These are phyloP conservation scores for Grus americana DNA, from an alignment of 2,113 vertebrate species.

Conservation along the genomic window DNA sequence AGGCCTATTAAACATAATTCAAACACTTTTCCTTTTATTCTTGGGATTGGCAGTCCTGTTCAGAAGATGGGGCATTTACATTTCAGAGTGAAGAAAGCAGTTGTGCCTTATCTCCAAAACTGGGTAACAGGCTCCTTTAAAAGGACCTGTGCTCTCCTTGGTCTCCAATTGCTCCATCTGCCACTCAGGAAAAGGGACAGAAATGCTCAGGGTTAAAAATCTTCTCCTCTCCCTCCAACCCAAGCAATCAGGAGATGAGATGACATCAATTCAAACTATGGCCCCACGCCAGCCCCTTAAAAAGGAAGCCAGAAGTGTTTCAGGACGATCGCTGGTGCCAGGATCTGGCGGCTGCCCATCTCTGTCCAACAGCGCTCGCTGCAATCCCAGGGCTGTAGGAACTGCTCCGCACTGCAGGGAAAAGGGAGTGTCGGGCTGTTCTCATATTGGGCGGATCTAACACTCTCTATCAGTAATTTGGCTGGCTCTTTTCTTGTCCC, in stretches of 20 bases:
- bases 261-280: neutral
- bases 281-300: neutral
- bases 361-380: neutral
- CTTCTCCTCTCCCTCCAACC: neutral
- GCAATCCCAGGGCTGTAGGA: neutral
- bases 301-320: neutral
- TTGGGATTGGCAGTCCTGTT: neutral
- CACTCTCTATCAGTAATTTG: neutral
- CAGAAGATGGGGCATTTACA: neutral
- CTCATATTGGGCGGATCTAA: accelerated
- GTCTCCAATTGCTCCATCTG: neutral
- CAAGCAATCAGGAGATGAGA: neutral
- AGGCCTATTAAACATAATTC: neutral
- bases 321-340: neutral
- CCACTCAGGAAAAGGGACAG: neutral
- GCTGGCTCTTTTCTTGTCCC: neutral
- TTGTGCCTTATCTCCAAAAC: neutral
- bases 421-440: neutral
- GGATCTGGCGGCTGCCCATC: neutral
- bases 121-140: neutral
- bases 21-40: neutral
- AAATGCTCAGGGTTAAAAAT: neutral
- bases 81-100: neutral
- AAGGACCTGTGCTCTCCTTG: neutral
- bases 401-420: neutral